Evolutionary conservation across 2,113 vertebrate species (phyloP).

Genomic region (Micromys minutus): DNA sequence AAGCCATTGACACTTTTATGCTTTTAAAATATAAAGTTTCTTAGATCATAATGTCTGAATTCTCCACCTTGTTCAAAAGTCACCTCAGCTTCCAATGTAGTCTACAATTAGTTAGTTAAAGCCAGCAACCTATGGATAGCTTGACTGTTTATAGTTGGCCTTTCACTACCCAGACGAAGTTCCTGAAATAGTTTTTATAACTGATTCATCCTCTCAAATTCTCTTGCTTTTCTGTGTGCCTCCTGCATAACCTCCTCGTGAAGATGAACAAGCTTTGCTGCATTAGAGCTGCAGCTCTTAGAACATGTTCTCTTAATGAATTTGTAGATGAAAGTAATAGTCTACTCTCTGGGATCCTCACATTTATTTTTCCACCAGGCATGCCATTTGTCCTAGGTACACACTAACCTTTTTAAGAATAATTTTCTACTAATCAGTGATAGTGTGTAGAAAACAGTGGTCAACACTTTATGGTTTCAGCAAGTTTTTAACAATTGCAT

Average conservation of each 20-base stretch:
- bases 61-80: slow-evolving; percentile 84
- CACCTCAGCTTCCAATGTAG: slow-evolving; percentile 45
- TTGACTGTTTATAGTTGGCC: slow-evolving; percentile 63
- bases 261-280: slow-evolving; percentile 94
- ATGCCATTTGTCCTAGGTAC: slow-evolving; percentile 97
- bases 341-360: slow-evolving; percentile 97
- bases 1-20: too few species aligned
- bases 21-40: slow-evolving; percentile 99
- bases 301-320: slow-evolving; percentile 96
- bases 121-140: slow-evolving; percentile 84
- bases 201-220: slow-evolving; percentile 92
- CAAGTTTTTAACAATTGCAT: slow-evolving; percentile 95
- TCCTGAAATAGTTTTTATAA: slow-evolving; percentile 92
- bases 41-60: slow-evolving; percentile 93
- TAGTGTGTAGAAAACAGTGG: slow-evolving; percentile 98
- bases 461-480: slow-evolving; percentile 92
- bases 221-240: slow-evolving; percentile 94
- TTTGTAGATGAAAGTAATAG: slow-evolving; percentile 98
- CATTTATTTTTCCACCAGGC: slow-evolving; percentile 99
- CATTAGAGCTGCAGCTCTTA: slow-evolving; percentile 99
- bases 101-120: slow-evolving; percentile 85
- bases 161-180: slow-evolving; percentile 91
- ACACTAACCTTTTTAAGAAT: slow-evolving; percentile 88
- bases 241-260: slow-evolving; percentile 95
- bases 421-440: slow-evolving; percentile 96